Evolutionary conservation across 2,113 vertebrate genomes (phyloP).

Genomic region (Chascanopsetta lugubris): DNA sequence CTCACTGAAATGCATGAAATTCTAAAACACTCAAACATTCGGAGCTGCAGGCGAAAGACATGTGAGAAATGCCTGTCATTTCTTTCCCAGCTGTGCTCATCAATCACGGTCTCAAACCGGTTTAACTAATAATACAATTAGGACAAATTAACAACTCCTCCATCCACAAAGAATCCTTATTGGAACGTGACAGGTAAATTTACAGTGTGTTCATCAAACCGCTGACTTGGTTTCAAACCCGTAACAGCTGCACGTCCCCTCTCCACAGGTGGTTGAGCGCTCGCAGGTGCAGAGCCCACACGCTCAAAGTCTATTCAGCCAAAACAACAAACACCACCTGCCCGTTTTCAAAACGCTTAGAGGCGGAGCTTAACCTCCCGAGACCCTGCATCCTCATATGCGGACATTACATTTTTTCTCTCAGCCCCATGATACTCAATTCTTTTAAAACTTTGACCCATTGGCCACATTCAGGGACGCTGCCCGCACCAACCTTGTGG

Average conservation of each 20-base stretch:
- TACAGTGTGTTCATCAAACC: background rate
- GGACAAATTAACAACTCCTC: background rate
- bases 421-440: too few species aligned
- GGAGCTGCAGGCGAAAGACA: too few species aligned
- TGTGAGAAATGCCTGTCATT: too few species aligned
- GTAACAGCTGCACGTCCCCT: background rate
- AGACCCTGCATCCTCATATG: too few species aligned
- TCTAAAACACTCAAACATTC: too few species aligned
- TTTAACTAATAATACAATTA: slow-evolving; percentile 11
- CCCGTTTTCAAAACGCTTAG: slow-evolving; percentile 17
- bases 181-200: background rate
- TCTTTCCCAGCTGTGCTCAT: background rate
- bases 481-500: too few species aligned
- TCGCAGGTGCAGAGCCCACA: slow-evolving; percentile 39
- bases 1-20: too few species aligned
- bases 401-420: too few species aligned
- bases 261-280: slow-evolving; percentile 25
- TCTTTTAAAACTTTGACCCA: too few species aligned
- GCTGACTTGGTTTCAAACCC: background rate
- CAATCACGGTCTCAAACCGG: slow-evolving; percentile 5
- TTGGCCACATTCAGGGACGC: too few species aligned
- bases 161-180: background rate
- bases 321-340: slow-evolving; percentile 49
- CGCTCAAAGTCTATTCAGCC: slow-evolving; percentile 6
- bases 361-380: background rate